Percentiles rank a stretch among this genome's conserved stretches.
Evolutionary conservation across 2,888 invertebrate species (phyloP).

Genomic region (Monopis laevigella): DNA sequence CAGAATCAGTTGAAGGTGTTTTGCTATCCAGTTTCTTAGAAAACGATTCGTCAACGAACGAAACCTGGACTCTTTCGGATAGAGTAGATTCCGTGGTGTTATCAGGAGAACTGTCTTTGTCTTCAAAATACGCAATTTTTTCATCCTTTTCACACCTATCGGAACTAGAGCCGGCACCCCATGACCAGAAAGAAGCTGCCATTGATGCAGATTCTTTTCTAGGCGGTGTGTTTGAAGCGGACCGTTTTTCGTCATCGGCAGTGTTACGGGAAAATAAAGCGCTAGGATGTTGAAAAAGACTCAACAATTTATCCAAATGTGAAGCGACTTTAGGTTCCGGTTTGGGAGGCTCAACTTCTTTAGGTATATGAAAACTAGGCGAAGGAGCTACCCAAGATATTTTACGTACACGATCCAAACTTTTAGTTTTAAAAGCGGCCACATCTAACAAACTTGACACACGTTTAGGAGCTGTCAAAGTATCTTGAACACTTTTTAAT

Average conservation of each 20-base stretch:
- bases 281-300: slow-evolving; percentile 72
- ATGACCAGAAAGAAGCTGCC: slow-evolving; percentile 58
- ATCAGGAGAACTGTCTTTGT: slow-evolving; percentile 38
- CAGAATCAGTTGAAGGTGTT: slow-evolving; percentile 57
- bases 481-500: slow-evolving; percentile 34
- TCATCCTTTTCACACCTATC: slow-evolving; percentile 36
- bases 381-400: slow-evolving; percentile 70
- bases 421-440: slow-evolving; percentile 49
- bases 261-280: slow-evolving; percentile 64
- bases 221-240: slow-evolving; percentile 47
- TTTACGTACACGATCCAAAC: slow-evolving; percentile 60
- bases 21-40: slow-evolving; percentile 54
- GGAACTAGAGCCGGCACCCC: slow-evolving; percentile 36
- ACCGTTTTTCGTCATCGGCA: slow-evolving; percentile 50
- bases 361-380: slow-evolving; percentile 45
- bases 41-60: slow-evolving; percentile 55
- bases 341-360: slow-evolving; percentile 38
- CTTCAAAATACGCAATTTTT: slow-evolving; percentile 27
- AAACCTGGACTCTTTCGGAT: slow-evolving; percentile 55
- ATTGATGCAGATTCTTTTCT: slow-evolving; percentile 47
- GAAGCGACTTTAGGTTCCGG: slow-evolving; percentile 53
- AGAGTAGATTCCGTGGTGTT: slow-evolving; percentile 56
- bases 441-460: slow-evolving; percentile 53
- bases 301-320: slow-evolving; percentile 72
- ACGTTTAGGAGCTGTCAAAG: slow-evolving; percentile 42